Percentiles rank a stretch among this genome's conserved stretches.
These are phyloP conservation scores for Irena cyanogastra DNA, from an alignment of 2,113 vertebrate genomes.

Conservation along the genomic window DNA sequence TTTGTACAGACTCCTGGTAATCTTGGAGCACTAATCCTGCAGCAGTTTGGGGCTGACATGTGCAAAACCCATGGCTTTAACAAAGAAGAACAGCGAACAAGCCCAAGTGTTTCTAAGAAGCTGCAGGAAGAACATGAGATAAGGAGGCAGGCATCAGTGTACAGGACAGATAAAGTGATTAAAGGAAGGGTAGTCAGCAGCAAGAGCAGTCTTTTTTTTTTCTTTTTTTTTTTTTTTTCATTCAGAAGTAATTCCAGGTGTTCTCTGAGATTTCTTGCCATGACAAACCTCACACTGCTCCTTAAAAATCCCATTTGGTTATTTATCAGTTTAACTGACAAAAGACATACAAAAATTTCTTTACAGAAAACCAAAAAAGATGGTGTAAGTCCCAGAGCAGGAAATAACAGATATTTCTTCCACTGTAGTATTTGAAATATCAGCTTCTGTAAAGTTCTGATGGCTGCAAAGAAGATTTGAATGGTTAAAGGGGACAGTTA, in stretches of 20 bases:
- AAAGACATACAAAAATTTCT: background rate
- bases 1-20: background rate
- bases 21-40: background rate
- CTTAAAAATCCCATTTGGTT: background rate
- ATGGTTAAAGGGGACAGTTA: background rate
- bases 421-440: background rate
- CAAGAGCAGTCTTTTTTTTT: background rate
- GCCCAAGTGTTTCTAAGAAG: background rate
- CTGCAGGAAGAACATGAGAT: slow-evolving; percentile 36
- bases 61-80: background rate
- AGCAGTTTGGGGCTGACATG: background rate
- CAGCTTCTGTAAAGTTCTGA: background rate
- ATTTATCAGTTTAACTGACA: background rate
- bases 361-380: background rate
- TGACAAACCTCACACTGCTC: background rate
- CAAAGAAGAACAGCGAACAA: background rate
- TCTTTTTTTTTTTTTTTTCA: background rate
- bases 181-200: slow-evolving; percentile 1
- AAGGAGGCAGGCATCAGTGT: slow-evolving; percentile 11
- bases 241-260: slow-evolving; percentile 10
- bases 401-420: background rate
- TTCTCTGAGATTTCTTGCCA: background rate
- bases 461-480: background rate
- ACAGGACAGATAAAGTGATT: slow-evolving; percentile 47
- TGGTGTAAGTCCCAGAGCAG: background rate